Base-by-base conservation (phyloP, 2,888 invertebrate genomes). In the Odontocolon sp. region DNA sequence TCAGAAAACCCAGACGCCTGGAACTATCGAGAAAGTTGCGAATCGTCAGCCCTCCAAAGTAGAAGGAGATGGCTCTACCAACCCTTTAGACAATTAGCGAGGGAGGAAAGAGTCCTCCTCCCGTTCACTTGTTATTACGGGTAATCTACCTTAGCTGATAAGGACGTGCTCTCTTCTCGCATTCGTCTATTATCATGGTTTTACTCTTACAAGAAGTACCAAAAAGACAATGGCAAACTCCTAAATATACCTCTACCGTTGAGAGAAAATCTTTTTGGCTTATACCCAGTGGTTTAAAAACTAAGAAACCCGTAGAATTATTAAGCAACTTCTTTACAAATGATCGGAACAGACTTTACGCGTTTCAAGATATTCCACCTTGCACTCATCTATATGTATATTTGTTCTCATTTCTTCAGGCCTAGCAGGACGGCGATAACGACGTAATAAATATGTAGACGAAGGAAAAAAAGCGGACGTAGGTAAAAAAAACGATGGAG, bases 91-190 rank as follows among this genome's bases (percentile, higher is more conserved):
- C 70, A 77, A 77, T 78, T 78, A 70, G 75, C 66, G 70, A 45
- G 26, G 38, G 66, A 33, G n/a, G 9, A 11, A 23, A 18, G 16
- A 31, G 64, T 42, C 50, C 64, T 59, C 63, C n/a, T n/a, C n/a
- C n/a, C n/a, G 77, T 69, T 75, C 66, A 78, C 75, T 75, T 78
- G 75, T 78, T 78, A 78, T 78, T 78, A 68, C 66, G 66, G 77
- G 75, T 70, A 78, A 78, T 75, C 66, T 70, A 75, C 69, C 69
- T 69, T 61, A 47, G 59, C 75, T 70, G 77, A 75, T 75, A 75
- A 78, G 75, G 70, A 69, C 64, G 75, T 66, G 57, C 68, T 66
- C 75, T 59, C 42, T 56, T 57, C 54, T 54, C 64, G 11, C 38
- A 6, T 38, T 56, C 31, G 56, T 73, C 73, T 68, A n/a, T 61